A percentile compares a stretch with the other conserved stretches of the same genome.
These are phyloP conservation scores for Andrena cerasifolii DNA, from an alignment of 1,140 invertebrate species.

Conservation along the genomic window DNA sequence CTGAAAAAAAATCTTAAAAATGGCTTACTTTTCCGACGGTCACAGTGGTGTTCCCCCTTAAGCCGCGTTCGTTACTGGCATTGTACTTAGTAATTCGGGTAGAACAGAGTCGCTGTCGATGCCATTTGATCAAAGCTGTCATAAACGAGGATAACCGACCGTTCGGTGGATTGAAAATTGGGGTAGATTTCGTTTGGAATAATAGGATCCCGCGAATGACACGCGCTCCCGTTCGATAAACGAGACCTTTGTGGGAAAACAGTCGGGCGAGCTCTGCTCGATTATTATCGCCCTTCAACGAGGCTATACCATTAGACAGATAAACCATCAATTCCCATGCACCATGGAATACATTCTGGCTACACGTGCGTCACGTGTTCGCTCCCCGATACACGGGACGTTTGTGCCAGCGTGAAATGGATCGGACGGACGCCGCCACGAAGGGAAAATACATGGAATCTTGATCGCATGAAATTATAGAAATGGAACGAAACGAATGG, in stretches of 20 bases:
- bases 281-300: slow-evolving; percentile 36
- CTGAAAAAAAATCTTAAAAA: too few species aligned
- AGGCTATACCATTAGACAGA: not conserved
- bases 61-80: not conserved
- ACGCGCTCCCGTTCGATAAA: slow-evolving; percentile 30
- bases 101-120: slow-evolving; percentile 7
- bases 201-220: slow-evolving; percentile 26
- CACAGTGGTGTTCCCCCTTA: too few species aligned
- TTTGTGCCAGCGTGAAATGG: not conserved
- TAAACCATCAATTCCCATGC: slow-evolving; percentile 28
- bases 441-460: too few species aligned
- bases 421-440: not conserved
- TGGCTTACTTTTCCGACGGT: too few species aligned
- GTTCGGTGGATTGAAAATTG: slow-evolving; percentile 43
- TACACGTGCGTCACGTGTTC: too few species aligned
- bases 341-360: not conserved
- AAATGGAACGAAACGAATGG: too few species aligned
- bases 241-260: slow-evolving; percentile 31
- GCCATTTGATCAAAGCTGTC: slow-evolving; percentile 44
- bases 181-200: slow-evolving; percentile 39
- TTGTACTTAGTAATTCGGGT: not conserved
- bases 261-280: slow-evolving; percentile 1
- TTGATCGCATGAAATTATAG: too few species aligned
- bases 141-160: slow-evolving; percentile 34
- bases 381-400: too few species aligned